Evolutionary conservation across 64 coral and sea anemone genomes (phyloP), one percentile per base, ranked within the genome.

Genomic region (Pocillopora damicornis): DNA sequence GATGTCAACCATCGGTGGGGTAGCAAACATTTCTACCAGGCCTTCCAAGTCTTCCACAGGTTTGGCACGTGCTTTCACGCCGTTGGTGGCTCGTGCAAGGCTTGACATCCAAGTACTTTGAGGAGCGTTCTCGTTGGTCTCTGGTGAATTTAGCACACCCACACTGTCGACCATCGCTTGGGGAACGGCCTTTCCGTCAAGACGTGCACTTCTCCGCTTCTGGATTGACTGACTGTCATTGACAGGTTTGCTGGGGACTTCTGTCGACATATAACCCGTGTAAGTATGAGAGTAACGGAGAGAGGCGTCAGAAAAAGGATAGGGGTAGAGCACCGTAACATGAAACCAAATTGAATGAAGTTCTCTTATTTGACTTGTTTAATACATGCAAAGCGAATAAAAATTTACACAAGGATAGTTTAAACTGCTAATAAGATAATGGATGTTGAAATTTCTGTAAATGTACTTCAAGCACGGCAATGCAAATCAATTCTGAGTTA

Each of bases 21-120:
- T 87, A 7, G 63, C 60, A 61, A 91, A 91, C 90, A 91, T 78
- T 79, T 91, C 42, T 58, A 60, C 4, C 15, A 91, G 15, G 30
- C 90, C 90, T 72, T 91, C 74, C 6, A 91, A 81, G 76, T 91
- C 69, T 63, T 91, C 82, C 35, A 86, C 38, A 9, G 20, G 30
- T 45, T 11, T 67, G 35, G 59, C 20, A n/a, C 37, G 80, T 76
- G 58, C 84, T 63, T 81, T 90, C 10, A 61, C 73, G 12, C 73
- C 74, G 5, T 76, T 71, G 11, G 58, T 23, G 26, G 74, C 71
- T 60, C 22, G 58, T 75, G 72, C 72, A 17, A 76, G 80, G 72
- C 63, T 81, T 56, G 78, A 73, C 78, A 75, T 82, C 77, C 66
- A 90, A 1, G 15, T 15, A 22, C 11, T 69, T 1, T 69, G 22